Evolutionary conservation across 2,113 vertebrate genomes (phyloP).

Genomic region (Aptenodytes patagonicus): DNA sequence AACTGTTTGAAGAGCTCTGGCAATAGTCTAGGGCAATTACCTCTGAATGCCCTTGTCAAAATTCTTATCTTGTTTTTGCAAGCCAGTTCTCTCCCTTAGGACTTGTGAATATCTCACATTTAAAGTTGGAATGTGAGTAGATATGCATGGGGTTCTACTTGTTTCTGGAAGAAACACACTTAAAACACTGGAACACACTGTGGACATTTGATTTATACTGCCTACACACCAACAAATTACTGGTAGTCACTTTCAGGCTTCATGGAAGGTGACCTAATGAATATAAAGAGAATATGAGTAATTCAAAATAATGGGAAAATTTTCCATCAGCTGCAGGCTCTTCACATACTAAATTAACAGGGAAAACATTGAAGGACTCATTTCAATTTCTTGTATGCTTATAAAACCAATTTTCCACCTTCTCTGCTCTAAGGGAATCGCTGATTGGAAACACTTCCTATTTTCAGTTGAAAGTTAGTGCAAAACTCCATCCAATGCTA

Average conservation of each 20-base stretch:
- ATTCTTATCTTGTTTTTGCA: neutral
- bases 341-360: neutral
- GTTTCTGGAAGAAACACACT: neutral
- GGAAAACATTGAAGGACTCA: neutral
- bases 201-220: neutral
- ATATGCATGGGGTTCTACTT: neutral
- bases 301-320: neutral
- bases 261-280: neutral
- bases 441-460: neutral
- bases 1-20: neutral
- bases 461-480: neutral
- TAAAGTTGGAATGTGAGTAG: neutral
- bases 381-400: conserved; percentile 13
- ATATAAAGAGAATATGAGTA: neutral
- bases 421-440: neutral
- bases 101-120: neutral
- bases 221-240: neutral
- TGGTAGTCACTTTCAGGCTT: neutral
- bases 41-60: neutral
- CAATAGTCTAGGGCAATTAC: neutral
- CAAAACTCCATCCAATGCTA: neutral
- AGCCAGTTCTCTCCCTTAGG: neutral
- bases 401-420: conserved; percentile 14
- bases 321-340: neutral
- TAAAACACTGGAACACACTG: neutral